These are phyloP conservation scores for Cynodonichthys magdalenae DNA, from an alignment of 2,797 vertebrate species.

Conservation along the genomic window DNA sequence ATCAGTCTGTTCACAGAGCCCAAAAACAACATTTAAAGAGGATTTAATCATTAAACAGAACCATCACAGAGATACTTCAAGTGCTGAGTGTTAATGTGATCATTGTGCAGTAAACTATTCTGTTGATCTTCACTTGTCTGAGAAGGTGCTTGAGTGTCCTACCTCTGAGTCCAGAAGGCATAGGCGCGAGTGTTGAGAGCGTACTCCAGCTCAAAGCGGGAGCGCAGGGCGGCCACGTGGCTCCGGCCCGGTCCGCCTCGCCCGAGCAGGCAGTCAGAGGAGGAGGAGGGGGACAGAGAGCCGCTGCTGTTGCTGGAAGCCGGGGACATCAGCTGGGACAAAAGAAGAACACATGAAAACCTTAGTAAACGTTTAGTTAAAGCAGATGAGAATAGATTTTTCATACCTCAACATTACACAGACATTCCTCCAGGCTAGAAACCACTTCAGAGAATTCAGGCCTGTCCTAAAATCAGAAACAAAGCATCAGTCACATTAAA, in stretches of 20 bases:
- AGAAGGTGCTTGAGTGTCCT: slow-evolving; percentile 12
- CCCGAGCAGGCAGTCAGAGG: slow-evolving; percentile 87
- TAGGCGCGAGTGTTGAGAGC: slow-evolving; percentile 88
- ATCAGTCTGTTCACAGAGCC: too few species aligned
- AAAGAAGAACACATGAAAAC: neutral
- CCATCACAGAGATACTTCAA: too few species aligned
- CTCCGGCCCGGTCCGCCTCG: slow-evolving; percentile 88
- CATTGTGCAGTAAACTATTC: slow-evolving; percentile 6
- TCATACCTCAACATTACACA: slow-evolving; percentile 91
- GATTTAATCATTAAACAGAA: too few species aligned
- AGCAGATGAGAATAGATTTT: neutral
- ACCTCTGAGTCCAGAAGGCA: slow-evolving; percentile 87
- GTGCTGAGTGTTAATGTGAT: neutral
- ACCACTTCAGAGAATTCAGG: slow-evolving; percentile 95
- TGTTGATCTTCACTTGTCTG: slow-evolving; percentile 11
- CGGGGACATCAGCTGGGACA: slow-evolving; percentile 90
- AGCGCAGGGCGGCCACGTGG: slow-evolving; percentile 89
- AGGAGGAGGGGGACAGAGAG: slow-evolving; percentile 91
- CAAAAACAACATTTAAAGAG: too few species aligned
- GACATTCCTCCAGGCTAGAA: slow-evolving; percentile 90
- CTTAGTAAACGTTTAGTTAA: neutral
- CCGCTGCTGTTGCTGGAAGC: slow-evolving; percentile 95
- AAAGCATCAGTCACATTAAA: neutral
- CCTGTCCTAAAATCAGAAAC: slow-evolving; percentile 83
- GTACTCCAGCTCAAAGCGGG: slow-evolving; percentile 91